Evolutionary conservation across 1,140 invertebrate genomes (phyloP).

Genomic region (Platyscapa corneri): DNA sequence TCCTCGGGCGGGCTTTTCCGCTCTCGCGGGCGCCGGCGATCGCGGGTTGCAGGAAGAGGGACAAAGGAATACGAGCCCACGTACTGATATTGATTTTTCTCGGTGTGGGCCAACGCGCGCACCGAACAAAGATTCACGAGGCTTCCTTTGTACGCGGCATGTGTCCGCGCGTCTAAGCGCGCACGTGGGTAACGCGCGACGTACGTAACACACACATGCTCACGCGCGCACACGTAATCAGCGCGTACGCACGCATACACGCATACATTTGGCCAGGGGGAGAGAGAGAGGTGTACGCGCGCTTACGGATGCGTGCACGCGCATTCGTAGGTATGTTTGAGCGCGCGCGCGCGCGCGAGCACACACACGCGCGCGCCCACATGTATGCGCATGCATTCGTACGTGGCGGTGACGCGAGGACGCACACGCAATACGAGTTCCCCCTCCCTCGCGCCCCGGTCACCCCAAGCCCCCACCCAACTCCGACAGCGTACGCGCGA

Average conservation of each 20-base stretch:
- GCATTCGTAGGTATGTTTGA: not conserved
- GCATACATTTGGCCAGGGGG: no score
- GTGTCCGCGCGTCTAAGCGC: not conserved
- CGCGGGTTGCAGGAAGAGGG: not conserved
- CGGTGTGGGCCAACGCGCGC: not conserved
- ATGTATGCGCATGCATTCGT: no score
- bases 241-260: no score
- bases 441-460: not conserved
- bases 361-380: no score
- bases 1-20: not conserved
- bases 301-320: no score
- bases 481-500: not conserved
- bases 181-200: not conserved
- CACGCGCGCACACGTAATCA: no score
- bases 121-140: slow-evolving; percentile 22
- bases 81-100: slow-evolving; percentile 22
- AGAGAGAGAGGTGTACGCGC: no score
- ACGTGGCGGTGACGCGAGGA: not conserved
- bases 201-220: no score
- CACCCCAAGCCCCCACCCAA: not conserved
- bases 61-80: not conserved
- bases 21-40: not conserved
- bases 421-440: not conserved
- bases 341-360: not conserved
- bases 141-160: slow-evolving; percentile 21